phyloP scores from a whole-genome alignment of 2,113 vertebrate genomes.

The Fukomys damarensis region DNA sequence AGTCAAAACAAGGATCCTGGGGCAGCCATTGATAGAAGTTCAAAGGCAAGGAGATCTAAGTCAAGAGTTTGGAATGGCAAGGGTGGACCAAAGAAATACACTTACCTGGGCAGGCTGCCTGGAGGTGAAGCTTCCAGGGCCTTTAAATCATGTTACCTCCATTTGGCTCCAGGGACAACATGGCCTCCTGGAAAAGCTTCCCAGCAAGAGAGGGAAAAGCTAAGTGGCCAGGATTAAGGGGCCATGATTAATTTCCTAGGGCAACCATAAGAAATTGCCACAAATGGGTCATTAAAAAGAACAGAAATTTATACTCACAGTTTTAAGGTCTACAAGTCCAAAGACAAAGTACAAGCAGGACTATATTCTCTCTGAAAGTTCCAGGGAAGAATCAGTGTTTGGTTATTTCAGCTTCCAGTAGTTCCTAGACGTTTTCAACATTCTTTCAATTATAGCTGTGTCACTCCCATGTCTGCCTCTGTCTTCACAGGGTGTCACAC shows the following conservation, averaged over 20 bases:
- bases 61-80: background rate
- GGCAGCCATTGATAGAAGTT: slow-evolving; percentile 73
- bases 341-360: background rate
- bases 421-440: background rate
- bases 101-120: background rate
- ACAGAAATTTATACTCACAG: background rate
- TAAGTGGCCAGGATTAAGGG: background rate
- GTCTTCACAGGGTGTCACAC: background rate
- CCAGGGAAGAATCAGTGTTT: fast-evolving
- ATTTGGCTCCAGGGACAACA: background rate
- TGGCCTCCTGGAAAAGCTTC: background rate
- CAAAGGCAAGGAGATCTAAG: slow-evolving; percentile 69
- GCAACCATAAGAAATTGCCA: no score
- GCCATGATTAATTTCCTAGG: background rate
- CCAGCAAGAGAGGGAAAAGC: background rate
- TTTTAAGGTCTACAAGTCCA: background rate
- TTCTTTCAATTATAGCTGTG: fast-evolving
- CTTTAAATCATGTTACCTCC: background rate
- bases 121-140: background rate
- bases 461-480: background rate
- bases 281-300: background rate
- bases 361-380: fast-evolving
- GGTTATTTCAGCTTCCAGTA: background rate
- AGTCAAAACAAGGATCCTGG: slow-evolving; percentile 75
- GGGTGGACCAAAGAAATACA: background rate